Base-by-base conservation (phyloP, 53 echinoderm and acorn worm species). In the Crossaster papposus region DNA sequence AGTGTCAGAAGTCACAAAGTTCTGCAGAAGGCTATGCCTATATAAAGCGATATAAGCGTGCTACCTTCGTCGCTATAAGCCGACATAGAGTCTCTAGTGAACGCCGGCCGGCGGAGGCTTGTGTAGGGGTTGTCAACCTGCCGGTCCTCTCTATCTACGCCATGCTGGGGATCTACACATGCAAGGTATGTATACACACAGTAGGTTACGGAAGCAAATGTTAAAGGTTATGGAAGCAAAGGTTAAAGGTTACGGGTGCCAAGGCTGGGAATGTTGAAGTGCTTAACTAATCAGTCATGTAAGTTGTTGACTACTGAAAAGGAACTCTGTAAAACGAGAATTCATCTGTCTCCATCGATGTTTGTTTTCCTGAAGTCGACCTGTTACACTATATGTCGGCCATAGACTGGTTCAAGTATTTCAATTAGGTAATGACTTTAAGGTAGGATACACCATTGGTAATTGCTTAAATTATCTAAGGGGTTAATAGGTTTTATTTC, bases 11-110 rank as follows among this genome's bases (percentile, higher is more conserved):
- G 44, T 9, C 44, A 0, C 9, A 44, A 44, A 0, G 1, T 1
- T 58, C 17, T 18, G 22, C 58, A 58, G 58, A 58, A 20, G 22
- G 58, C 58, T 58, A 58, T 34, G 75, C 35, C 23, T 52, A 35
- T 15, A 77, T 13, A 79, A 51, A 22, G 7, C 28, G 13, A 71
- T n/a, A 71, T n/a, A 4, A 31, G 52, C 44, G 22, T 31, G 73
- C 87, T 87, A 87, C 87, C 87, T 87, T 87, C 87, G 64, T 87
- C 87, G 28, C 87, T 87, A 87, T 87, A 87, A 9, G 87, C 87
- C 26, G 87, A 87, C 87, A 87, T 87, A 32, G 87, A 87, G 8
- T 87, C 87, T 62, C 87, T 75, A 62, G n/a, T 38, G 14, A 24
- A 62, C 34, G 76, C 26, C 36, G 87, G 87, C 77, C 36, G 76